Evolutionary conservation across 2,888 invertebrate species (phyloP).

Genomic region (Galerucella calmariensis): DNA sequence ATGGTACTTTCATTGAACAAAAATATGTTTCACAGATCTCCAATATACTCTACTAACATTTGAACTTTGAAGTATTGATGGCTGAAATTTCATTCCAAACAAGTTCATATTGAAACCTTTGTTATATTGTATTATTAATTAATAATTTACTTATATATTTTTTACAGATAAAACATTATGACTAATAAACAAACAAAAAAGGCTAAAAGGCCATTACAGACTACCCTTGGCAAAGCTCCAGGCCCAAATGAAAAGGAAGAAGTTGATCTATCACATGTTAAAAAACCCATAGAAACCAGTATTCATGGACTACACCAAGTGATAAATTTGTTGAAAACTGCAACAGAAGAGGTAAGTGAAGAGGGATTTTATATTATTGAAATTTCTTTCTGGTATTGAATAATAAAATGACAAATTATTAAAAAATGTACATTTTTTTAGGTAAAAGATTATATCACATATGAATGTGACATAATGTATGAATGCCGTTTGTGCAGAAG

Average conservation of each 20-base stretch:
- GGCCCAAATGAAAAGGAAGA: conserved; percentile 45
- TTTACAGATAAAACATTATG: conserved; percentile 38
- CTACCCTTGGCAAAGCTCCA: conserved; percentile 58
- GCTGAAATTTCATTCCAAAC: no score
- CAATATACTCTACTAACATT: no score
- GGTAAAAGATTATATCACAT: conserved; percentile 78
- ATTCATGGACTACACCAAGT: conserved; percentile 78
- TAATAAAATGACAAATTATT: not conserved
- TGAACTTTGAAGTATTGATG: no score
- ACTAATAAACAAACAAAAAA: conserved; percentile 50
- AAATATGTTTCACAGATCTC: not conserved
- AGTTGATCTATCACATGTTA: conserved; percentile 64
- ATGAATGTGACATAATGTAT: conserved; percentile 89
- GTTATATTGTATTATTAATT: not conserved
- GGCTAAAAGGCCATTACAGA: conserved; percentile 55
- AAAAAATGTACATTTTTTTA: conserved; percentile 62
- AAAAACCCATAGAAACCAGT: conserved; percentile 76
- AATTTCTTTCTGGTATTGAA: no score
- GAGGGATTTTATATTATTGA: no score
- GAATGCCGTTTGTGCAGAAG: conserved; percentile 90
- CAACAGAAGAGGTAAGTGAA: conserved; percentile 76
- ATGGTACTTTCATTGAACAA: not conserved
- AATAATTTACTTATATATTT: not conserved
- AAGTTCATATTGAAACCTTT: not conserved
- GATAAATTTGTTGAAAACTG: conserved; percentile 77